A percentile compares a stretch with the other conserved stretches of the same genome.
Conservation (phyloP, 2,888 invertebrate genomes). For the Leucophenga montana region DNA sequence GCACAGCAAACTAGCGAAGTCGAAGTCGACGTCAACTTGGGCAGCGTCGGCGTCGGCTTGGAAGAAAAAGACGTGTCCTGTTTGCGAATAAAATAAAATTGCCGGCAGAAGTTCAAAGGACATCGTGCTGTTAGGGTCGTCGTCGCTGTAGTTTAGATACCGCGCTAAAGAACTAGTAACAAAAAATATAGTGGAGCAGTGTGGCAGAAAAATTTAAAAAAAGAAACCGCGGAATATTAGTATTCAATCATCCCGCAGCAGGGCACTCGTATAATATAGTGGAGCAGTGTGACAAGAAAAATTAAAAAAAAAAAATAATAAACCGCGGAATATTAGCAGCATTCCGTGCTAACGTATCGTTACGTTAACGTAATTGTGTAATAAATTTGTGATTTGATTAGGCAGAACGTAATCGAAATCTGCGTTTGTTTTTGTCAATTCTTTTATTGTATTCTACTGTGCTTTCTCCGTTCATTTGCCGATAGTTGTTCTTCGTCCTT, state of each 20-base stretch:
- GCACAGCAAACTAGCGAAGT: conserved; percentile 26
- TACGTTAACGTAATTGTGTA: not conserved
- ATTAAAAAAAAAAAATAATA: conserved; percentile 2
- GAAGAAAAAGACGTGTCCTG: conserved; percentile 54
- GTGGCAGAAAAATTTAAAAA: no score
- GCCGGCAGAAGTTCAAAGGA: conserved; percentile 70
- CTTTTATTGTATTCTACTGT: no score
- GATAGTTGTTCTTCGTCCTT: no score
- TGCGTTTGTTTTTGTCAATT: not conserved
- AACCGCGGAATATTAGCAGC: no score
- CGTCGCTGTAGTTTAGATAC: conserved; percentile 25
- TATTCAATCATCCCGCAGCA: not conserved
- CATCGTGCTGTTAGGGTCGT: conserved; percentile 69
- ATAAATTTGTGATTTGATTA: no score
- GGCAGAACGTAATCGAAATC: not conserved
- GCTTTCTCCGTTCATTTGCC: no score
- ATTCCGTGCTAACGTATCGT: no score
- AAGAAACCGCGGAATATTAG: no score
- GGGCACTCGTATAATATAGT: no score
- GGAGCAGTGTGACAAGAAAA: not conserved
- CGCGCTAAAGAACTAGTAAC: not conserved
- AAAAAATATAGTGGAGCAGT: not conserved
- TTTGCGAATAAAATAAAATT: conserved; percentile 63
- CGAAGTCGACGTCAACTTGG: conserved; percentile 43
- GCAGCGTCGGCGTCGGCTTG: conserved; percentile 37